Conservation (phyloP, 2,888 invertebrate species). For the Acanthosepion pharaonis region DNA sequence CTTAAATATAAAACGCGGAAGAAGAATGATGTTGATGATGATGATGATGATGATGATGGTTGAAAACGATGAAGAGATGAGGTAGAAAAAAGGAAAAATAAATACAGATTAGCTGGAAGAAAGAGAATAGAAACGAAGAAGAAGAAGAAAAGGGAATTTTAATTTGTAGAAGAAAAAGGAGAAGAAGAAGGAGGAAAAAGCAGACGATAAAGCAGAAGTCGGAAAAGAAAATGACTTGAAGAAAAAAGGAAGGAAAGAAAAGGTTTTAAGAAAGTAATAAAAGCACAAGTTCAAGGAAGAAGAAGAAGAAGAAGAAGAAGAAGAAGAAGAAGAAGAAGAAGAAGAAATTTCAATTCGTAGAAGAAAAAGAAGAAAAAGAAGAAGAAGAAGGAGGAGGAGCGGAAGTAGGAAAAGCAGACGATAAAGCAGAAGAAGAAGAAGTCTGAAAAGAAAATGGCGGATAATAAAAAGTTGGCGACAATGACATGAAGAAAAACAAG, state of each 20-base stretch:
- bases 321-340: background rate
- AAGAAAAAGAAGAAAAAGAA: constrained; percentile 43
- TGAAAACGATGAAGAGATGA: background rate
- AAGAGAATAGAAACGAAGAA: background rate
- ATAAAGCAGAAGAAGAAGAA: too few relatives aligned
- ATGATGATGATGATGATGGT: background rate
- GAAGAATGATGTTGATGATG: background rate
- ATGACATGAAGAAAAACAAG: background rate
- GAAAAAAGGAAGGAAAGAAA: background rate
- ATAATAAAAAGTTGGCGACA: background rate
- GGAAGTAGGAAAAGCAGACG: background rate
- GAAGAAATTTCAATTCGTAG: too few relatives aligned
- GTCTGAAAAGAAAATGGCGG: background rate
- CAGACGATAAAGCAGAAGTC: background rate
- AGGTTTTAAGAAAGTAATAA: background rate
- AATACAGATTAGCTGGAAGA: background rate
- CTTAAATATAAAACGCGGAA: background rate
- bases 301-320: background rate
- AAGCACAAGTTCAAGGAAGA: background rate
- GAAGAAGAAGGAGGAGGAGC: background rate
- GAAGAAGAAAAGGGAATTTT: background rate
- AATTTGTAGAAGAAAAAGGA: background rate
- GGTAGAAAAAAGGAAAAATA: background rate
- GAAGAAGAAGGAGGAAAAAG: background rate
- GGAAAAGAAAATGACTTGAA: background rate